Evolutionary conservation across 2,797 vertebrate species (phyloP).

Genomic region (Streptopelia turtur): DNA sequence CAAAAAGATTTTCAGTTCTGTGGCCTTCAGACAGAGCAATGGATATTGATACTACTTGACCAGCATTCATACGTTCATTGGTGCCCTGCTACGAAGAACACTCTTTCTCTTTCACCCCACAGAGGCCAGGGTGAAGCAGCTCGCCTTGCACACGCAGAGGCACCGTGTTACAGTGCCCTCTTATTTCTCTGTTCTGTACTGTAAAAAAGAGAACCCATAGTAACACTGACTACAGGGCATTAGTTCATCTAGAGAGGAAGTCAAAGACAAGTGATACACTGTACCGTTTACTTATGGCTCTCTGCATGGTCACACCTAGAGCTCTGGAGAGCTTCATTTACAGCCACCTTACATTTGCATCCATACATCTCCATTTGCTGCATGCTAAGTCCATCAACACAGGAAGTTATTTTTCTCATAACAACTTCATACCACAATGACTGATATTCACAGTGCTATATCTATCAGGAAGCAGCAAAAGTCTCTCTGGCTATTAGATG

Average conservation of each 20-base stretch:
- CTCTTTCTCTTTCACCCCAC: not conserved
- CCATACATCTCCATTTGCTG: not conserved
- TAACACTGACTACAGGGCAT: not conserved
- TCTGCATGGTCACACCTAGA: not conserved
- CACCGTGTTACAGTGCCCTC: not conserved
- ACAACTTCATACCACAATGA: constrained; percentile 33
- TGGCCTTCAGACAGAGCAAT: not conserved
- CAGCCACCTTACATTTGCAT: not conserved
- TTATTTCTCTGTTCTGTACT: not conserved
- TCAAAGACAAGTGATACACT: not conserved
- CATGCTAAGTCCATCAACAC: constrained; percentile 40
- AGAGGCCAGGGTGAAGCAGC: not conserved
- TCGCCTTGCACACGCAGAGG: not conserved
- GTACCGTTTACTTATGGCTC: not conserved
- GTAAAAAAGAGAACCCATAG: not conserved
- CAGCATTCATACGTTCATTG: not conserved
- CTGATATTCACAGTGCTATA: constrained; percentile 3
- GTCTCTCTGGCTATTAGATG: constrained; percentile 28
- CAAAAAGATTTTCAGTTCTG: not conserved
- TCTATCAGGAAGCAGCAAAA: constrained; percentile 48
- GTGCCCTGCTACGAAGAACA: not conserved
- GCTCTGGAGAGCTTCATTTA: not conserved
- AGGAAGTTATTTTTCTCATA: constrained; percentile 61
- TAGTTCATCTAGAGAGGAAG: not conserved
- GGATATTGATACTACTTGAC: not conserved